A percentile compares a stretch with the other conserved stretches of the same genome.
Evolutionary conservation across 2,888 invertebrate species (phyloP).

Genomic region (Abrostola triplasia): DNA sequence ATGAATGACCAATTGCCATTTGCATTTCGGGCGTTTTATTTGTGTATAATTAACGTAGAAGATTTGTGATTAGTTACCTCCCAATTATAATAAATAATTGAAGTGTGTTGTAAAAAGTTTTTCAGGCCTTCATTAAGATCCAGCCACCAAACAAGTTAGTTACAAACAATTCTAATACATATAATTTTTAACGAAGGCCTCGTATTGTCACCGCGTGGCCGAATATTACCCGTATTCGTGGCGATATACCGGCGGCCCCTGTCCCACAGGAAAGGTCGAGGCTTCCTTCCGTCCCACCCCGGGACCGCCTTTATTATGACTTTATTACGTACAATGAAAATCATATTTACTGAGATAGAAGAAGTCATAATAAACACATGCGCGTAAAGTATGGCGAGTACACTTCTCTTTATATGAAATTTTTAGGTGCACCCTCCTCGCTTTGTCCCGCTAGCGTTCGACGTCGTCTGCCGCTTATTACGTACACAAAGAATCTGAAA

Average conservation of each 20-base stretch:
- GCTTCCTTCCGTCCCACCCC: conserved; percentile 77
- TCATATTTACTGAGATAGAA: conserved; percentile 80
- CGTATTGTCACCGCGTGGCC: conserved; percentile 42
- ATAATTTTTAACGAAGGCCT: conserved; percentile 52
- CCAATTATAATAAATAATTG: no score
- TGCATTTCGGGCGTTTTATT: no score
- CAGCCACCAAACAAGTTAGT: conserved; percentile 29
- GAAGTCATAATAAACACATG: conserved; percentile 81
- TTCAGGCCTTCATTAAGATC: conserved; percentile 12
- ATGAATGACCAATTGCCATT: no score
- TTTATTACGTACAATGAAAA: conserved; percentile 83
- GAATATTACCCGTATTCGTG: conserved; percentile 60
- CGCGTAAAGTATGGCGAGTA: conserved; percentile 70
- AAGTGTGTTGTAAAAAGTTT: conserved; percentile 26
- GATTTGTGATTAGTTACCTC: no score
- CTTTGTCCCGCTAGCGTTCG: conserved; percentile 65
- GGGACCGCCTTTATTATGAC: conserved; percentile 74
- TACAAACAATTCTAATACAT: conserved; percentile 37
- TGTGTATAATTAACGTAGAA: no score
- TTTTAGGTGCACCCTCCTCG: conserved; percentile 55
- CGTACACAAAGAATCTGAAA: conserved; percentile 80
- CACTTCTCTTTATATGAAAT: conserved; percentile 63
- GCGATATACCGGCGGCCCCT: conserved; percentile 57
- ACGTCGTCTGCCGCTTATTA: conserved; percentile 76
- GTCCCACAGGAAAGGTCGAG: conserved; percentile 76